Evolutionary conservation across 2,113 vertebrate species (phyloP).

Genomic region (Platycercus adscitus): DNA sequence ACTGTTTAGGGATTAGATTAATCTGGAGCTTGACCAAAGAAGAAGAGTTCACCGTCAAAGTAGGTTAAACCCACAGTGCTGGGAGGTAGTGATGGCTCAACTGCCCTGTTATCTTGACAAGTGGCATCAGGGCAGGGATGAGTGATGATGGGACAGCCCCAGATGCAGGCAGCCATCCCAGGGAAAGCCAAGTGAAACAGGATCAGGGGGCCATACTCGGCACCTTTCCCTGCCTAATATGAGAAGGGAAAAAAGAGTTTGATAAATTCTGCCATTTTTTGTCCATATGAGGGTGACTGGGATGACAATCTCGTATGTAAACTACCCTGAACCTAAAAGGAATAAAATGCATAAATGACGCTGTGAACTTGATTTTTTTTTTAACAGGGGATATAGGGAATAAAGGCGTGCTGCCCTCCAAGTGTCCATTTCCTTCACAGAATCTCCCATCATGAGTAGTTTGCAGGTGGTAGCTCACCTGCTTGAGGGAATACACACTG

Average conservation of each 20-base stretch:
- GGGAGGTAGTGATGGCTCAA: background rate
- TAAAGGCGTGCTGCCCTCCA: background rate
- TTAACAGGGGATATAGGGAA: background rate
- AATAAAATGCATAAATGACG: background rate
- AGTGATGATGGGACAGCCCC: background rate
- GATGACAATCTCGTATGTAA: background rate
- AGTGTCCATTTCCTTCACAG: background rate
- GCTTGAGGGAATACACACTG: background rate
- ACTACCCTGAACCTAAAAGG: background rate
- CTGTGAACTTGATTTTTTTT: background rate
- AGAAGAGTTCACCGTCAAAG: background rate
- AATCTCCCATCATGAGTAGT: background rate
- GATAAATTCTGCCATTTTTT: background rate
- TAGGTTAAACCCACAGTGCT: background rate
- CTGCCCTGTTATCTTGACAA: no score
- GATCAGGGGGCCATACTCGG: background rate
- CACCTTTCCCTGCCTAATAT: background rate
- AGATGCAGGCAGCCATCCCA: background rate
- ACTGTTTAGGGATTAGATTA: background rate
- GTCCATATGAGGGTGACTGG: background rate
- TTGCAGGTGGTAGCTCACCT: background rate
- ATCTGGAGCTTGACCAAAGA: background rate
- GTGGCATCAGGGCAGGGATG: rapidly evolving
- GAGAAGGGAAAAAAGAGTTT: background rate
- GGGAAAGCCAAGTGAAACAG: background rate